Evolutionary conservation across 2,888 invertebrate genomes (phyloP), one percentile per base, ranked within the genome.

Genomic region (Thelaira solivaga): DNA sequence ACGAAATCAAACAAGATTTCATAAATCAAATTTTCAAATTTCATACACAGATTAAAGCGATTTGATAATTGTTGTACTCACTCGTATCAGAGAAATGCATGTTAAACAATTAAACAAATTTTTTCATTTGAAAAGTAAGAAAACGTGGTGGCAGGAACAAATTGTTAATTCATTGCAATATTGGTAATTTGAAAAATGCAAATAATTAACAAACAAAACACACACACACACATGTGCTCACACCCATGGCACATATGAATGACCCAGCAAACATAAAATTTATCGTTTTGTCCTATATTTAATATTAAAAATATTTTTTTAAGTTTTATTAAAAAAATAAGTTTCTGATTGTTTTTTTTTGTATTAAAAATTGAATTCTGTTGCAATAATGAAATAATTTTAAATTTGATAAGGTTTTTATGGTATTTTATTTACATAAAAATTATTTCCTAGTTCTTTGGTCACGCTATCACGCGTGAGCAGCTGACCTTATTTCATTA

Each of bases 91-190:
- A 59, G 64, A 64, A 78, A 74, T 74, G 31, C 74, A 61, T 78
- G 74, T 74, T 31, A 53, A 71, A 74, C 74, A 78, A 74, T 78
- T 74, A 69, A 78, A 45, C 26, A 64, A 57, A 47, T 57, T 61
- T 72, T 68, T 20, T 24, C 20, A 61, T 31, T 39, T 31, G 26
- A 31, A 45, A 62, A 39, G 26, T 39, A 55, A 53, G 45, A 62
- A 47, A 68, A 57, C 45, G 26, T 68, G 62, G 71, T 76, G 80
- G 74, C 80, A 80, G 80, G 80, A 80, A 80, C 80, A 76, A 80
- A 80, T 80, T 76, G 80, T 67, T 62, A 80, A 80, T 80, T 76
- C 73, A 80, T 80, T 76, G 76, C 76, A 74, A 74, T 65, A 69
- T 74, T 78, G 78, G 65, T 78, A 78, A 78, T 74, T n/a, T 74